Percentiles rank a stretch among this genome's conserved stretches.
Conservation (phyloP, 2,888 invertebrate genomes). For the Halocaridina rubra region DNA sequence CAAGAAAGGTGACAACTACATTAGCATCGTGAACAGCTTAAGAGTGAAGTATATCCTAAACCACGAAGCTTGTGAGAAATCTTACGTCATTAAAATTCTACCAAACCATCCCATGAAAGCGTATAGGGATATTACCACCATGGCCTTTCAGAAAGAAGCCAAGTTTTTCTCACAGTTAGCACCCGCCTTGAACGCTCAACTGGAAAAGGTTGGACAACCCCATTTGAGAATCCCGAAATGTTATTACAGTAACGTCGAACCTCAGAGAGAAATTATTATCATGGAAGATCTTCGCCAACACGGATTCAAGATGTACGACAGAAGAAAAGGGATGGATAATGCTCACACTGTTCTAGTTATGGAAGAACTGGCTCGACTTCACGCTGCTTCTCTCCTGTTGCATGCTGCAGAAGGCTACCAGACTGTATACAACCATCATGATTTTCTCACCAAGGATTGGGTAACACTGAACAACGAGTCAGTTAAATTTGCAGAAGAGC, state of each 20-base stretch:
- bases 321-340: constrained; percentile 18
- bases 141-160: constrained; percentile 8
- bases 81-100: constrained; percentile 37
- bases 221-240: neutral
- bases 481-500: neutral
- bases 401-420: neutral
- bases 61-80: neutral
- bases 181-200: neutral
- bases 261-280: neutral
- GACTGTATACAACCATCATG: neutral
- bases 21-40: constrained; percentile 23
- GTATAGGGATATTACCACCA: neutral
- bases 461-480: neutral
- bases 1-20: constrained; percentile 33
- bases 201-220: neutral
- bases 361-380: constrained; percentile 37
- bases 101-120: neutral
- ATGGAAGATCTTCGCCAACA: constrained; percentile 6
- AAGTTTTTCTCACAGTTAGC: constrained; percentile 10
- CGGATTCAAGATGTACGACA: constrained; percentile 30
- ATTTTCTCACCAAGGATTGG: neutral
- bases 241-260: neutral
- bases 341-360: constrained; percentile 21
- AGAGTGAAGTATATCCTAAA: neutral
- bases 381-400: constrained; percentile 32